Base-by-base conservation (phyloP, 1,140 invertebrate species). In the Drosophila auraria region DNA sequence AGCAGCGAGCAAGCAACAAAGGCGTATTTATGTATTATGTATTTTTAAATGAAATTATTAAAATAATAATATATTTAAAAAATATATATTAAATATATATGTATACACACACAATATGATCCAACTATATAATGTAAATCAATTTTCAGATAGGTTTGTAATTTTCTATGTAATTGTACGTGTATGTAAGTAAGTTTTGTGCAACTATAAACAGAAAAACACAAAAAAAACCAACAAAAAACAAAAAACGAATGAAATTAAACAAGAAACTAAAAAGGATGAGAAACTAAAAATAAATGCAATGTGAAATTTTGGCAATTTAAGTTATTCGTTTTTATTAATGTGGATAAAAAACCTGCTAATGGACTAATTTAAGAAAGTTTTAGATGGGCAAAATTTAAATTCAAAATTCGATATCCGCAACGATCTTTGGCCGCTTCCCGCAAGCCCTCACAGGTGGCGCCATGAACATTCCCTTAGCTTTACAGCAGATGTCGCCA, bases 11-110 rank as follows among this genome's bases (percentile, higher is more conserved):
- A 23, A 56, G 53, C 64, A 70, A 87, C 50, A 82, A 81, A 81
- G 74, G 66, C 61, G 81, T 84, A 90, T 87, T 89, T 87, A 83
- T 87, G 73, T 81, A 83, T 87, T 80, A 78, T 78, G 80, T 87
- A 87, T 87, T 89, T 87, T 87, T 80, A 87, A 87, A 80, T 74
- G 80, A 83, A 87, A 87, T 87, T 87, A 87, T 80, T 82, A 87
- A 61, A 66, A 74, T 78, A 51, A 82, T 57, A 62, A 68, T 64
- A 64, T 45, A 54, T 72, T 56, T 56, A 56, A 56, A 73, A 45
- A 72, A 71, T 74, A 73, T 73, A 76, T 70, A 65, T 53, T 75
- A 69, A 71, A 53, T 82, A 60, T 83, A 76, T 83, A 68, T 71
- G 17, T 56, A 56, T 38, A 38, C 33, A 68, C 78, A 65, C 57